Evolutionary conservation across 1,140 invertebrate species (phyloP).

Genomic region (Thalassaphorura encarpata): DNA sequence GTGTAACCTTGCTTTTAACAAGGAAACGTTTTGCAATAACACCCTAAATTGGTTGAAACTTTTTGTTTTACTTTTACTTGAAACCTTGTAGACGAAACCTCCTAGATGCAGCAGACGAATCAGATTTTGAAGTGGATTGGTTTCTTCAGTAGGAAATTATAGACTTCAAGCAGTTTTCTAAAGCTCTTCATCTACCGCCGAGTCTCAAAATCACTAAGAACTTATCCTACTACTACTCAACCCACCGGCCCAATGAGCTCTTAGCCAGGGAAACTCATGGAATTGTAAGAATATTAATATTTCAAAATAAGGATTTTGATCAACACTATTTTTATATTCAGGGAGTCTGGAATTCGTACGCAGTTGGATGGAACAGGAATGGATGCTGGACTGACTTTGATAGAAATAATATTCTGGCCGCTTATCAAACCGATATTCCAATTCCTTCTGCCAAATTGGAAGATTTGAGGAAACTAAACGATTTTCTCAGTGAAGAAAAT

Average conservation of each 20-base stretch:
- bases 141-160: neutral
- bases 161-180: neutral
- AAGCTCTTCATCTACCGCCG: neutral
- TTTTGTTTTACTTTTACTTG: too few species aligned
- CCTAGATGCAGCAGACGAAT: neutral
- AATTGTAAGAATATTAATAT: neutral
- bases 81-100: too few species aligned
- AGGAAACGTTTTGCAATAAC: too few species aligned
- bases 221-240: neutral
- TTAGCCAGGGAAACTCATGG: neutral
- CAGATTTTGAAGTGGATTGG: neutral
- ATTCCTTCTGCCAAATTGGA: neutral
- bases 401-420: neutral
- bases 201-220: neutral
- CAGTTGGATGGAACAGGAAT: neutral
- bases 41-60: too few species aligned
- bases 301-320: neutral
- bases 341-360: neutral
- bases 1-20: too few species aligned
- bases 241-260: neutral
- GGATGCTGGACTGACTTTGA: neutral
- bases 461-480: neutral
- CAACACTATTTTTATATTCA: neutral
- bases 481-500: neutral
- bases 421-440: neutral